These are phyloP conservation scores for Vanacampus margaritifer DNA, from an alignment of 2,113 vertebrate species.

Conservation along the genomic window DNA sequence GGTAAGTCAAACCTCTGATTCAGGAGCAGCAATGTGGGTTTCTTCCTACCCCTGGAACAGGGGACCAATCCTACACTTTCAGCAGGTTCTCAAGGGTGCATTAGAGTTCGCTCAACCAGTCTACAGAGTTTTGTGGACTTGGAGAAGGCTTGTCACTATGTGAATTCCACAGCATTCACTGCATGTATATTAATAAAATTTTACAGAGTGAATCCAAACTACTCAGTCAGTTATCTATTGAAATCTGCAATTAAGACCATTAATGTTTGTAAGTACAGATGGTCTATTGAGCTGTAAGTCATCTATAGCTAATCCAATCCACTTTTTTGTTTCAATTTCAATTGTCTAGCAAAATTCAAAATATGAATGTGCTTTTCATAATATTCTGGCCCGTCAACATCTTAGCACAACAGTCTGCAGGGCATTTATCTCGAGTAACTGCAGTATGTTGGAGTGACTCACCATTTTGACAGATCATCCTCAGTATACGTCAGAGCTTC, in stretches of 20 bases:
- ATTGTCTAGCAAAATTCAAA: slow-evolving; percentile 24
- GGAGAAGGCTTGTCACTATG: too few relatives aligned
- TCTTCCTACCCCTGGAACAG: too few relatives aligned
- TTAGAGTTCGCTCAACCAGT: too few relatives aligned
- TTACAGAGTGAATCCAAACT: too few relatives aligned
- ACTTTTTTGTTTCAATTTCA: neutral
- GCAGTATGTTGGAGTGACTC: slow-evolving; percentile 45
- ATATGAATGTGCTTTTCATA: slow-evolving; percentile 32
- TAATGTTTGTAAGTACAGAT: neutral
- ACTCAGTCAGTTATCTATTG: neutral
- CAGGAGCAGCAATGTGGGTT: too few relatives aligned
- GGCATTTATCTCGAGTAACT: slow-evolving; percentile 40
- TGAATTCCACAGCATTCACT: too few relatives aligned
- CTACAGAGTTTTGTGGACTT: too few relatives aligned
- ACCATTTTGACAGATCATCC: slow-evolving; percentile 46
- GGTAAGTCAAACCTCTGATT: too few relatives aligned
- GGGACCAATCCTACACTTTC: too few relatives aligned
- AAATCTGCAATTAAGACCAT: neutral
- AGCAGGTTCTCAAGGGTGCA: too few relatives aligned
- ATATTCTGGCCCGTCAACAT: slow-evolving; percentile 36
- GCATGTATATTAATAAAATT: too few relatives aligned
- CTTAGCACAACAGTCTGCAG: slow-evolving; percentile 41
- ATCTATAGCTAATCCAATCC: neutral
- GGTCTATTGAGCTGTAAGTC: neutral
- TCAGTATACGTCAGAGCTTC: slow-evolving; percentile 34